A percentile compares a stretch with the other conserved stretches of the same genome.
Evolutionary conservation across 2,113 vertebrate genomes (phyloP).

Genomic region (Corvus hawaiiensis): DNA sequence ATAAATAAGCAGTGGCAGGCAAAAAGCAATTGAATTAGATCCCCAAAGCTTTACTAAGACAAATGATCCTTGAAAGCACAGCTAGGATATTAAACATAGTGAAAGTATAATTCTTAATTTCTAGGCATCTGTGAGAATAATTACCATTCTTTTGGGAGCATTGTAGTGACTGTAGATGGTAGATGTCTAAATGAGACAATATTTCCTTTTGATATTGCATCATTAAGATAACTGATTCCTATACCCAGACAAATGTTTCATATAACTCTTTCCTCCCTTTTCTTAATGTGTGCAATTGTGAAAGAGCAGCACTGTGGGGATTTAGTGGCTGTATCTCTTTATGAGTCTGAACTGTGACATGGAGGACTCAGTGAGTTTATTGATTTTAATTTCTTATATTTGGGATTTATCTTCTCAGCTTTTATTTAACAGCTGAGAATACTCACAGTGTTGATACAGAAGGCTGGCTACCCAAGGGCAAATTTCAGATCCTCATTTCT

Average conservation of each 20-base stretch:
- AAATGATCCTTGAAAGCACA: conserved; percentile 20
- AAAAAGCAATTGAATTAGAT: conserved; percentile 44
- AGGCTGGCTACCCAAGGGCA: background rate
- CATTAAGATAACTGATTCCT: conserved; percentile 58
- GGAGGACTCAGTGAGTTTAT: background rate
- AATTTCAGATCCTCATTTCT: conserved; percentile 15
- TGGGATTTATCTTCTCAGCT: conserved; percentile 25
- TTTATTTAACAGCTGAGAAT: conserved; percentile 19
- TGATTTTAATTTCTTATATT: conserved; percentile 63
- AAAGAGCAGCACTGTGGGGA: conserved; percentile 20
- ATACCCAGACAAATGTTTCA: conserved; percentile 12
- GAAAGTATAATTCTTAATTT: conserved; percentile 57
- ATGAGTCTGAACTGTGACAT: conserved; percentile 37
- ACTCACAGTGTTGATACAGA: background rate
- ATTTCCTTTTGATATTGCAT: conserved; percentile 58
- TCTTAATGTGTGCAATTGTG: conserved; percentile 33
- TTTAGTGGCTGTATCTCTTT: conserved; percentile 27
- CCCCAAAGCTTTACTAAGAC: conserved; percentile 36
- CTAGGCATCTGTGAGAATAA: conserved; percentile 48
- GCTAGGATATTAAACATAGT: conserved; percentile 48
- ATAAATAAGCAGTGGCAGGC: conserved; percentile 10
- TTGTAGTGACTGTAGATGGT: conserved; percentile 32
- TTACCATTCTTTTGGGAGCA: conserved; percentile 34
- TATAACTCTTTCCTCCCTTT: conserved; percentile 40
- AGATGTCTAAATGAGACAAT: conserved; percentile 60